Evolutionary conservation across 2,113 vertebrate species (phyloP), one percentile per base, ranked within the genome.

Genomic region (Brachyhypopomus gauderio): DNA sequence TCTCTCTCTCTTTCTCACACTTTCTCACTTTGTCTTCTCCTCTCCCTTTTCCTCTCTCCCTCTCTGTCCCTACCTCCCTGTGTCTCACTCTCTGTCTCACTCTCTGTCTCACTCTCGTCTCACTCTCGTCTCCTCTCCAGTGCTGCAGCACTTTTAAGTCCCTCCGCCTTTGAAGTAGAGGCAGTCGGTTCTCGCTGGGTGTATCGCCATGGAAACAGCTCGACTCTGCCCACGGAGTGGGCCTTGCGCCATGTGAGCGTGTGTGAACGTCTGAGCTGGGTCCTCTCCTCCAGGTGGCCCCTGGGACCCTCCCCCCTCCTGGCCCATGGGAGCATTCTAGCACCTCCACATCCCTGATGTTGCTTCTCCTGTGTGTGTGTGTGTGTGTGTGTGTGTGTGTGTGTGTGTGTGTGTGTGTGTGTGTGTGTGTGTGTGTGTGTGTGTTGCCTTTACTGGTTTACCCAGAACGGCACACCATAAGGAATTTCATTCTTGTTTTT

Each of bases 101-200:
- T 9, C 52, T 74, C 63, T 64, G 22, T 76, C 59, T n/a, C n/a
- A n/a, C 16, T n/a, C 23, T 22, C 16, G n/a, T 20, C n/a, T 36
- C n/a, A 5, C 2, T 9, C 27, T 25, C 20, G 4, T 30, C 2
- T 59, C 23, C n/a, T 22, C 41, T 34, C 19, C 48, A 59, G 4
- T 55, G 75, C 77, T 72, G 17, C 75, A 20, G 64, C 70, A 69
- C 85, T 86, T 89, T 86, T 85, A 89, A 86, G 70, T 87, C 83
- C 74, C 75, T 58, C 48, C 58, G 75, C 77, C 82, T 86, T 87
- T 86, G 88, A 89, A 84, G 85, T 87, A 67, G 30, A 86, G 84
- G 81, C 84, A 75, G 71, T 86, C 86, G 86, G 73, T 86, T 86
- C 85, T 87, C 74, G 72, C 78, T 86, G 72, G 73, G 72, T 70